A percentile compares a stretch with the other conserved stretches of the same genome.
These are phyloP conservation scores for Hylaeus volcanicus DNA, from an alignment of 1,140 invertebrate species.

Conservation along the genomic window DNA sequence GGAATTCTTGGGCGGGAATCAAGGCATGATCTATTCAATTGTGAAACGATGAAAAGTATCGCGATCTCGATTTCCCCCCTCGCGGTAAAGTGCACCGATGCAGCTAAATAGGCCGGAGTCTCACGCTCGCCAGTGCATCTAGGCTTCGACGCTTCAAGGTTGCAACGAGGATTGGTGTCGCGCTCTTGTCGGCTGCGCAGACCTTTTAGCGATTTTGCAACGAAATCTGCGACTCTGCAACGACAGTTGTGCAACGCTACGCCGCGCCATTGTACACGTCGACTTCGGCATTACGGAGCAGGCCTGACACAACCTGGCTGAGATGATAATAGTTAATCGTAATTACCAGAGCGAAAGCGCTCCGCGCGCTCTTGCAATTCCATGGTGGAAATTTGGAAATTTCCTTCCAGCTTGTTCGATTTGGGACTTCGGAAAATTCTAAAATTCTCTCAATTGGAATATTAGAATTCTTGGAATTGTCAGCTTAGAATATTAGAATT, in stretches of 20 bases:
- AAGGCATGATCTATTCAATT: conserved; percentile 21
- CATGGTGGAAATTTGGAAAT: no score
- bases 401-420: no score
- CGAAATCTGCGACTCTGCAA: conserved; percentile 31
- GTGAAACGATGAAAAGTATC: conserved; percentile 49
- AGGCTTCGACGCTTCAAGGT: conserved; percentile 44
- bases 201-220: conserved; percentile 57
- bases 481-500: neutral
- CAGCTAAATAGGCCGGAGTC: conserved; percentile 47
- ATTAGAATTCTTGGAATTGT: no score
- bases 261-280: neutral
- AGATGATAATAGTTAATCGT: neutral
- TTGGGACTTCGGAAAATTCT: neutral
- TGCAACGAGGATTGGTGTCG: conserved; percentile 50
- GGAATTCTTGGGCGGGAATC: neutral
- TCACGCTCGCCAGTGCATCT: conserved; percentile 35
- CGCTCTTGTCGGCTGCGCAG: conserved; percentile 12
- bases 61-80: conserved; percentile 30
- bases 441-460: neutral
- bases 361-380: neutral
- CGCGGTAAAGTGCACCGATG: conserved; percentile 36
- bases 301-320: neutral
- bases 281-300: neutral
- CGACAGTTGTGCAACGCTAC: conserved; percentile 33
- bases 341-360: conserved; percentile 38